Evolutionary conservation across 1,140 invertebrate genomes (phyloP).

Genomic region (Tenebrio molitor): DNA sequence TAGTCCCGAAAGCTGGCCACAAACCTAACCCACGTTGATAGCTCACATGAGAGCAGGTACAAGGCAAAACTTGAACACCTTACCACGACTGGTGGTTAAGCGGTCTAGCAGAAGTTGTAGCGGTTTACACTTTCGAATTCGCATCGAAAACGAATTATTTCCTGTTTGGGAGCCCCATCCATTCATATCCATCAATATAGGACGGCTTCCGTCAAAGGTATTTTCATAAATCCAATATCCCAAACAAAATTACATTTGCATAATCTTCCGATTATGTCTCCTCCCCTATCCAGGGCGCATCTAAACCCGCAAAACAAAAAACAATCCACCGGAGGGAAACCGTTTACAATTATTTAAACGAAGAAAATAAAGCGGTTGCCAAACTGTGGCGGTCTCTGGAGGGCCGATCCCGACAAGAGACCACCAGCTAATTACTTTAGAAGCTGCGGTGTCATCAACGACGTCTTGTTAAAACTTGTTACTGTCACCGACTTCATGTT

Average conservation of each 20-base stretch:
- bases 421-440: background rate
- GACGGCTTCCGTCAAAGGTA: conserved; percentile 53
- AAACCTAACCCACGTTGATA: conserved; percentile 27
- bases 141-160: conserved; percentile 14
- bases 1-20: conserved; percentile 37
- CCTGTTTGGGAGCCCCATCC: conserved; percentile 9
- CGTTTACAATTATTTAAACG: background rate
- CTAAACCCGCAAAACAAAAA: background rate
- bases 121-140: background rate
- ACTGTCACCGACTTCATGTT: conserved; percentile 9
- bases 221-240: conserved; percentile 65
- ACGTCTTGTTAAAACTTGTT: conserved; percentile 13
- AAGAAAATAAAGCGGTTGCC: background rate
- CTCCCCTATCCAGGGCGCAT: conserved; percentile 17
- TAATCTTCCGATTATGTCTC: conserved; percentile 63
- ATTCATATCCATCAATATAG: conserved; percentile 57
- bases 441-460: conserved; percentile 13
- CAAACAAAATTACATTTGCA: conserved; percentile 65
- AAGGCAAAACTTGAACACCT: conserved; percentile 6
- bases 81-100: background rate
- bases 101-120: background rate
- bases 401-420: background rate
- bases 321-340: background rate
- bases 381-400: background rate
- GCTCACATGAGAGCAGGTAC: conserved; percentile 29